Evolutionary conservation across 1,140 invertebrate genomes (phyloP).

Genomic region (Diachasma alloeum): DNA sequence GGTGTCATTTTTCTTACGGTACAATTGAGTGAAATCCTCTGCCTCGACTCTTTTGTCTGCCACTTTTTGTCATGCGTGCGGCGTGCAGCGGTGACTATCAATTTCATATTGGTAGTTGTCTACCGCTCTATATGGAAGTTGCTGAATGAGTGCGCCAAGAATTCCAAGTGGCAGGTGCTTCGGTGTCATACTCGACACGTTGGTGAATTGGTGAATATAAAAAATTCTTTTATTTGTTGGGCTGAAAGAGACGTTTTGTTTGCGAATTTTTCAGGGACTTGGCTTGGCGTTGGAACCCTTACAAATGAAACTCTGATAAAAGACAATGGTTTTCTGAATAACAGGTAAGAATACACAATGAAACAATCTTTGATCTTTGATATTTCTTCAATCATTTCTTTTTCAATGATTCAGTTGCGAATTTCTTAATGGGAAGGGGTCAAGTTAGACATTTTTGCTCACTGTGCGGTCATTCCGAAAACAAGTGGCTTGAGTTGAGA

Average conservation of each 20-base stretch:
- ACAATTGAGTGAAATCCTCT: not conserved
- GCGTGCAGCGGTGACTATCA: not conserved
- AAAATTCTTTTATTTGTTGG: not conserved
- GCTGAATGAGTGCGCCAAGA: not conserved
- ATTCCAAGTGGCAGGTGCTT: conserved; percentile 11
- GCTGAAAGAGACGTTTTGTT: not conserved
- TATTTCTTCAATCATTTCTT: not conserved
- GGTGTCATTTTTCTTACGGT: not conserved
- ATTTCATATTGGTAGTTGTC: conserved; percentile 11
- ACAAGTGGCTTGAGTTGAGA: too few relatives aligned
- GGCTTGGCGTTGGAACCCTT: not conserved
- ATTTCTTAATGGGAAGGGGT: too few relatives aligned
- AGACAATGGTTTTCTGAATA: not conserved
- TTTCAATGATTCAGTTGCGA: too few relatives aligned
- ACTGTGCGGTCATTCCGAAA: too few relatives aligned
- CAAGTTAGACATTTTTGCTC: too few relatives aligned
- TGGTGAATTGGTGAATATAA: not conserved
- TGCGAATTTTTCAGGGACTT: not conserved
- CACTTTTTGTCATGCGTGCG: not conserved
- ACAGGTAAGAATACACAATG: not conserved
- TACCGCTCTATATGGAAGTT: not conserved
- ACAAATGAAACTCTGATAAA: not conserved
- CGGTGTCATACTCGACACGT: conserved; percentile 1
- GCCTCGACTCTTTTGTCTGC: not conserved
- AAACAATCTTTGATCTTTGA: not conserved